phyloP scores from a whole-genome alignment of 1,140 invertebrate species.

The Platyura marginata region DNA sequence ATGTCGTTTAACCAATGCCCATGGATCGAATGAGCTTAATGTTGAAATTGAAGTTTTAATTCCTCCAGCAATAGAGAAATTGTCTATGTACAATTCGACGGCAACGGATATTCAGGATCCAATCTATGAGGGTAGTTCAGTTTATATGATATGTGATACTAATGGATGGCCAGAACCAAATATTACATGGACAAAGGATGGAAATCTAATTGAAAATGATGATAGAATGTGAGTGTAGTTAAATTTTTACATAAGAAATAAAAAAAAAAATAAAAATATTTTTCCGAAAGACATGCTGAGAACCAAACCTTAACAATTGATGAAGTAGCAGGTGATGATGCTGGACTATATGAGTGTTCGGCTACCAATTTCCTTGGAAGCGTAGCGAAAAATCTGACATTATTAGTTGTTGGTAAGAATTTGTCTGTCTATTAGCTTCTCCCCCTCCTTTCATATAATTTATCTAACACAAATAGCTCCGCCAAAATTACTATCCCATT shows the following conservation, averaged over 20 bases:
- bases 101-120: background rate
- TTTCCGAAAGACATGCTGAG: too few species aligned
- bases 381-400: background rate
- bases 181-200: background rate
- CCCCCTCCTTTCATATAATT: too few species aligned
- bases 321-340: background rate
- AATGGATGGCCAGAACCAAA: background rate
- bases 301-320: background rate
- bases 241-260: too few species aligned
- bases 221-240: background rate
- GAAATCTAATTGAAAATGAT: background rate
- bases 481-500: background rate
- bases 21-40: background rate
- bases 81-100: background rate
- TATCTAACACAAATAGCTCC: too few species aligned
- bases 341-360: background rate
- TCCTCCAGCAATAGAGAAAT: background rate
- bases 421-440: too few species aligned
- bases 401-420: background rate
- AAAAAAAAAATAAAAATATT: too few species aligned
- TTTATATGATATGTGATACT: background rate
- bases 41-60: background rate
- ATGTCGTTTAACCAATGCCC: background rate
- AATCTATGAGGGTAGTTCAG: background rate
- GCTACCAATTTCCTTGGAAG: background rate